A percentile compares a stretch with the other conserved stretches of the same genome.
Evolutionary conservation across 64 coral and sea anemone species (phyloP).

Genomic region (Platygyra sinensis): DNA sequence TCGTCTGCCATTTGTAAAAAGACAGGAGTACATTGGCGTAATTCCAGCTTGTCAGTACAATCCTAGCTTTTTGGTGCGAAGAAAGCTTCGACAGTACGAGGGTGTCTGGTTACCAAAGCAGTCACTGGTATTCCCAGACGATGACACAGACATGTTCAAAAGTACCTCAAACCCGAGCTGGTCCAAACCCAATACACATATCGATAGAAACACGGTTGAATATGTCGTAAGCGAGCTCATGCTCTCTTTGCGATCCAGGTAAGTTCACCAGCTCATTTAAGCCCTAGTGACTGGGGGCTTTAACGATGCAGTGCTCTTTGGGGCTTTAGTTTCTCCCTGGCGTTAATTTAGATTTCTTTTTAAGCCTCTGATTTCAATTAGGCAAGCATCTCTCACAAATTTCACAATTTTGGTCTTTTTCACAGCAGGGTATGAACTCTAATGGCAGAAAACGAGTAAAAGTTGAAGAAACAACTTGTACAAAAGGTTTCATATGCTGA

Average conservation of each 20-base stretch:
- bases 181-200: background rate
- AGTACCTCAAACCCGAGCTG: background rate
- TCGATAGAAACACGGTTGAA: background rate
- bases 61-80: background rate
- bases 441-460: too few relatives aligned
- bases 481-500: too few relatives aligned
- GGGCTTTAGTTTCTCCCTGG: too few relatives aligned
- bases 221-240: background rate
- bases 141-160: background rate
- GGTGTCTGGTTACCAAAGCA: background rate
- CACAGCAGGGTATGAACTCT: too few relatives aligned
- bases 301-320: too few relatives aligned
- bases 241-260: background rate
- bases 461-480: too few relatives aligned
- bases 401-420: too few relatives aligned
- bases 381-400: too few relatives aligned
- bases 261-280: too few relatives aligned
- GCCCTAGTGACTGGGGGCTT: too few relatives aligned
- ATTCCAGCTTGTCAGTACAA: background rate
- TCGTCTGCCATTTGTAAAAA: background rate
- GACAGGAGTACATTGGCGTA: background rate
- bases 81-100: background rate
- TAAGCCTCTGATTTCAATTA: too few relatives aligned
- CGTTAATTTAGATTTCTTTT: too few relatives aligned
- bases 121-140: background rate